These are phyloP conservation scores for Syndactyla subalaris DNA, from an alignment of 2,797 vertebrate genomes.

Conservation along the genomic window DNA sequence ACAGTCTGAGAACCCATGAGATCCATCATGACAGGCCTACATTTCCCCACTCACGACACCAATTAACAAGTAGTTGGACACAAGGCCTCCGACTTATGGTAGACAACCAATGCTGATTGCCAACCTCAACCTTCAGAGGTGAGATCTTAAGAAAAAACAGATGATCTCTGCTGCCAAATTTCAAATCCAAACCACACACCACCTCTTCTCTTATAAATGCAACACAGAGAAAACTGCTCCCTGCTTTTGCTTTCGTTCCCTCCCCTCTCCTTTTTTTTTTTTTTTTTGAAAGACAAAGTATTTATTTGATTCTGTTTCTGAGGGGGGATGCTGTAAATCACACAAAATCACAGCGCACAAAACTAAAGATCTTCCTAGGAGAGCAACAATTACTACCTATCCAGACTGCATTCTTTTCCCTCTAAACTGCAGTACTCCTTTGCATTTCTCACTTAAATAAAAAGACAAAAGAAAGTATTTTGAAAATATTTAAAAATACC, in stretches of 20 bases:
- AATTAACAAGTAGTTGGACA: background rate
- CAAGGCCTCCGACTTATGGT: background rate
- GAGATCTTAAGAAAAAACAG: background rate
- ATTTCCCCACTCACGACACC: background rate
- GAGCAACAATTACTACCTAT: background rate
- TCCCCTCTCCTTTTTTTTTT: accelerated
- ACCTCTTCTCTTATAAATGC: background rate
- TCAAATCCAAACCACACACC: background rate
- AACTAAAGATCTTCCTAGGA: background rate
- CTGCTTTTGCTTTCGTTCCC: background rate
- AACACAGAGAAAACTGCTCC: background rate
- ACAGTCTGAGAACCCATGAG: background rate
- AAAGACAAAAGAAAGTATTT: background rate
- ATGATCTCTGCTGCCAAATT: background rate
- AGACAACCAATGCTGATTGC: background rate
- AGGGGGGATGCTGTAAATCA: background rate
- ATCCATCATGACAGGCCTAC: background rate
- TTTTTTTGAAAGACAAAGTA: background rate
- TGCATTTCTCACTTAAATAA: conserved; percentile 3
- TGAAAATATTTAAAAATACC: conserved; percentile 69
- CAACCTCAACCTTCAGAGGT: background rate
- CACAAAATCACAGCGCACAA: background rate
- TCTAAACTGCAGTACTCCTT: background rate
- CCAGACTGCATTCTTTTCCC: background rate
- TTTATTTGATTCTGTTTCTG: background rate